Evolutionary conservation across 1,140 invertebrate species (phyloP).

Genomic region (Ridgeia piscesae): DNA sequence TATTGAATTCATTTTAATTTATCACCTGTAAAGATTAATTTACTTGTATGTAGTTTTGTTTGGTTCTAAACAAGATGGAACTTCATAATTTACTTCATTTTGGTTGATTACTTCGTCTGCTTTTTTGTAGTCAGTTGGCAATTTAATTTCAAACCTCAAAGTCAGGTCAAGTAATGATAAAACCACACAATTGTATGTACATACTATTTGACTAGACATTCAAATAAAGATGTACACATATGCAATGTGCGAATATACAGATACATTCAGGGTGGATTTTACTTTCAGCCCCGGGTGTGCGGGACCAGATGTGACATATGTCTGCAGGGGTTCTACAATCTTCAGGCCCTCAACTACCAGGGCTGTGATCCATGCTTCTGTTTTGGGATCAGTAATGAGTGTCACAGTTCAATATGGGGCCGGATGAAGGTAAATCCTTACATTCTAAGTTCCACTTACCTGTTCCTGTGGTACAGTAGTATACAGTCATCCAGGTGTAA

Average conservation of each 20-base stretch:
- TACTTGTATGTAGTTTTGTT: no score
- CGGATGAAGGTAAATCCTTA: slow-evolving; percentile 67
- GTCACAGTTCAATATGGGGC: slow-evolving; percentile 57
- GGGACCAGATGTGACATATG: slow-evolving; percentile 81
- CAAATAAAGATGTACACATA: neutral
- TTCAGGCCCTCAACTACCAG: slow-evolving; percentile 72
- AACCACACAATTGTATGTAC: neutral
- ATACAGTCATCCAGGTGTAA: slow-evolving; percentile 26
- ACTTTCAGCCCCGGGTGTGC: slow-evolving; percentile 43
- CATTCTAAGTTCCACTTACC: neutral
- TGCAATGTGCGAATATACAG: neutral
- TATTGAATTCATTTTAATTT: no score
- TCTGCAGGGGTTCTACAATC: slow-evolving; percentile 79
- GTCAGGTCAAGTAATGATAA: no score
- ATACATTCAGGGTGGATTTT: neutral
- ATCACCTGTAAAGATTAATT: no score
- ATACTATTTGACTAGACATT: no score
- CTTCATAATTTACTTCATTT: no score
- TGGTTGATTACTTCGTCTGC: no score
- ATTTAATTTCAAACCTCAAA: no score
- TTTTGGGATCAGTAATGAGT: slow-evolving; percentile 78
- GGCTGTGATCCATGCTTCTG: slow-evolving; percentile 92
- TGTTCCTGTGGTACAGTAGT: neutral
- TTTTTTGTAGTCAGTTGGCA: neutral
- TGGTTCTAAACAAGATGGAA: no score